Conservation (phyloP, 1,140 invertebrate species). For the Sitobion miscanthi region DNA sequence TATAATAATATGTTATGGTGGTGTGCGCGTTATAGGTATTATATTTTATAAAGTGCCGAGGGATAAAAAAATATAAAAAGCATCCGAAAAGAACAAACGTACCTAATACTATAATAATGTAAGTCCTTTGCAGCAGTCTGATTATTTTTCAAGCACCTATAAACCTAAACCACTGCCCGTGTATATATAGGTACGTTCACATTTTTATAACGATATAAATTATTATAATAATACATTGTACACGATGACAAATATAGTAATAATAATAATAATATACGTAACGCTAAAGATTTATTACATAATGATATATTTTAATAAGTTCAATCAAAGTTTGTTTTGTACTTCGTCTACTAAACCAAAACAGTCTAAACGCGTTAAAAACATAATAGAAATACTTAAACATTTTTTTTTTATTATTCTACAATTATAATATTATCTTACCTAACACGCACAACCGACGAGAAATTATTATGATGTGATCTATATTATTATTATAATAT, state of each 20-base stretch:
- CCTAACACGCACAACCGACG: neutral
- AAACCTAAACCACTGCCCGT: neutral
- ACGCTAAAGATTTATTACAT: neutral
- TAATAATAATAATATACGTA: neutral
- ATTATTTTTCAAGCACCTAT: neutral
- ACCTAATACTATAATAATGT: neutral
- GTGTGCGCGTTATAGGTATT: neutral
- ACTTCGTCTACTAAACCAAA: slow-evolving; percentile 33
- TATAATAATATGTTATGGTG: neutral
- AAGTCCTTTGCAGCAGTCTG: neutral
- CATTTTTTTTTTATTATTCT: neutral
- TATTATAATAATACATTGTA: neutral
- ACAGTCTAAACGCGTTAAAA: slow-evolving; percentile 40
- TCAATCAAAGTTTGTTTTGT: neutral
- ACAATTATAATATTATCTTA: slow-evolving; percentile 11
- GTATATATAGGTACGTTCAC: neutral
- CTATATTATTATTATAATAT: neutral
- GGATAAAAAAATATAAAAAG: slow-evolving; percentile 18
- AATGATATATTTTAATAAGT: neutral
- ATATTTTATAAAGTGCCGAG: neutral
- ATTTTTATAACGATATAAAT: neutral
- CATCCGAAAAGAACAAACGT: neutral
- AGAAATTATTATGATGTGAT: neutral
- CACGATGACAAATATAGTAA: neutral
- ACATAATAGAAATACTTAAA: slow-evolving; percentile 8